A percentile compares a stretch with the other conserved stretches of the same genome.
Conservation (phyloP, 1,140 invertebrate species). For the Formica selysi region DNA sequence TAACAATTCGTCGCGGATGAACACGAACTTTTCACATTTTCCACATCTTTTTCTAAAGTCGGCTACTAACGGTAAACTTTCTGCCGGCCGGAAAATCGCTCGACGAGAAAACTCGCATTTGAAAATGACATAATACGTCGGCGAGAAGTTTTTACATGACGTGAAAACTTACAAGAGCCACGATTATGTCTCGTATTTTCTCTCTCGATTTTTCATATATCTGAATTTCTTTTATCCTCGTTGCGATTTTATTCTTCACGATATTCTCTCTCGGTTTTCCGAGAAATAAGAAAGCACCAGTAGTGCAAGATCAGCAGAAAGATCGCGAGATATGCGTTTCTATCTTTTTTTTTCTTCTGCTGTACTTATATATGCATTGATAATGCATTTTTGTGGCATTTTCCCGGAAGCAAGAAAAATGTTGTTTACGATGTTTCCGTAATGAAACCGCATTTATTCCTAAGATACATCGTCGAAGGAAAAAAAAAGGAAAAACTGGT, state of each 20-base stretch:
- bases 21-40: conserved; percentile 35
- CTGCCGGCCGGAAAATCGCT: background rate
- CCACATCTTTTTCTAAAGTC: background rate
- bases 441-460: conserved; percentile 45
- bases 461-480: background rate
- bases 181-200: background rate
- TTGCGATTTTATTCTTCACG: conserved; percentile 31
- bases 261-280: conserved; percentile 19
- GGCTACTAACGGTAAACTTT: background rate
- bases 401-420: conserved; percentile 2
- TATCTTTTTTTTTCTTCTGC: background rate
- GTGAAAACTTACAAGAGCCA: conserved; percentile 1
- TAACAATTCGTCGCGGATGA: conserved; percentile 22
- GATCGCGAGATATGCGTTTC: conserved; percentile 6
- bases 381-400: conserved; percentile 27
- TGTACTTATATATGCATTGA: background rate
- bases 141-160: conserved; percentile 31
- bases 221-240: conserved; percentile 34
- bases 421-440: background rate
- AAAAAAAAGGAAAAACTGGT: background rate
- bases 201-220: conserved; percentile 9
- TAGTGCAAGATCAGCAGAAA: conserved; percentile 6
- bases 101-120: conserved; percentile 19
- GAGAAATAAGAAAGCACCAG: background rate
- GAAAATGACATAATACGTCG: conserved; percentile 37